Evolutionary conservation across 2,888 invertebrate genomes (phyloP).

Genomic region (Eledone cirrhosa): DNA sequence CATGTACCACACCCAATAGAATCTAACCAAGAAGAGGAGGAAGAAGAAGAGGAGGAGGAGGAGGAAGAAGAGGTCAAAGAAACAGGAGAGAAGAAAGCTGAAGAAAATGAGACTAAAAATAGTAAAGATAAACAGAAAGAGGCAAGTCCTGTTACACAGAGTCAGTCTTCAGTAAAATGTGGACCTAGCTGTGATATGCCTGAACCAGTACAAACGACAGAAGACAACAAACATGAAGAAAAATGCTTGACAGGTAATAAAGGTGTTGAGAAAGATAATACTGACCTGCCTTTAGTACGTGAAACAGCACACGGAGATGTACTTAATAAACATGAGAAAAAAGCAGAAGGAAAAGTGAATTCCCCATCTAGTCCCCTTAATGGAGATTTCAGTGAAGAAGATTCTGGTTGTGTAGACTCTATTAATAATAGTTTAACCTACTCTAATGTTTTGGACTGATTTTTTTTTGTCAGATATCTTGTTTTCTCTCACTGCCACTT

Average conservation of each 20-base stretch:
- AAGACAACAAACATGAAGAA: too few relatives aligned
- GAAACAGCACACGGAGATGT: too few relatives aligned
- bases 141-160: too few relatives aligned
- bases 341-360: neutral
- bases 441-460: neutral
- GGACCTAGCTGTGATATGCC: neutral
- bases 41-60: neutral
- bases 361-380: neutral
- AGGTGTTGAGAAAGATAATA: too few relatives aligned
- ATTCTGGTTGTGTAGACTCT: conserved; percentile 25
- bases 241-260: too few relatives aligned
- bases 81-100: neutral
- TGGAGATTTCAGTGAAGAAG: conserved; percentile 21
- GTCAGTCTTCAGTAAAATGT: too few relatives aligned
- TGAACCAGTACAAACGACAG: neutral
- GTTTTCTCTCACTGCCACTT: too few relatives aligned
- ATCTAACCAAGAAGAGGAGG: neutral
- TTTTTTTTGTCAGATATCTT: too few relatives aligned
- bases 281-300: too few relatives aligned
- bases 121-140: too few relatives aligned
- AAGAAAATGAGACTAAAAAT: neutral
- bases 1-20: neutral
- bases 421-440: neutral
- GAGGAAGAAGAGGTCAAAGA: neutral
- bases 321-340: too few relatives aligned